Percentiles rank a stretch among this genome's conserved stretches.
phyloP scores from a whole-genome alignment of 2,888 invertebrate species.

The Lasiommata megera region DNA sequence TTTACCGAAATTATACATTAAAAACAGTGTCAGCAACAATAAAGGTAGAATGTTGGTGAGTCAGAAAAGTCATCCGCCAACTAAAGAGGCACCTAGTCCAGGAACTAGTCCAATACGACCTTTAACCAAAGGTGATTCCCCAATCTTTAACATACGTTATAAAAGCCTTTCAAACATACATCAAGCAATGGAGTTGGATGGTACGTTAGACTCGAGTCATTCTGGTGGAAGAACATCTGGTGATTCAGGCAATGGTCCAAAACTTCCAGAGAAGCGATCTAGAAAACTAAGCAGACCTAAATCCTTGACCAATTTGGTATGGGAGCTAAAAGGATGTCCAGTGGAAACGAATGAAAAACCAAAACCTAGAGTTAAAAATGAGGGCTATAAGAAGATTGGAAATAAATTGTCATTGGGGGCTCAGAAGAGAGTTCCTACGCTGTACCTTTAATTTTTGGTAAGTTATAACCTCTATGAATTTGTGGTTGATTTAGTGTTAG shows the following conservation, averaged over 20 bases:
- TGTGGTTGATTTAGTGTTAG: too few relatives aligned
- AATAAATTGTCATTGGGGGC: slow-evolving; percentile 76
- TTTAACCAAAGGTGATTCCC: slow-evolving; percentile 86
- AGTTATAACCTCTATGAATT: slow-evolving; percentile 32
- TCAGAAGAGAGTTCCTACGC: slow-evolving; percentile 80
- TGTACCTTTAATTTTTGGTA: slow-evolving; percentile 77
- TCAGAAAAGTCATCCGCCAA: slow-evolving; percentile 87
- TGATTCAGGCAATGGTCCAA: slow-evolving; percentile 89
- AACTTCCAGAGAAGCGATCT: slow-evolving; percentile 91
- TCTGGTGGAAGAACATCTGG: slow-evolving; percentile 93
- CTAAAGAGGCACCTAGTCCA: slow-evolving; percentile 86
- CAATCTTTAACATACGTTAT: slow-evolving; percentile 88
- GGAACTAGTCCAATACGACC: slow-evolving; percentile 74
- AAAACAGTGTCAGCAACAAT: slow-evolving; percentile 85
- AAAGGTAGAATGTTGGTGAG: slow-evolving; percentile 84
- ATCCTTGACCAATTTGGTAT: slow-evolving; percentile 92
- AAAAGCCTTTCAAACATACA: slow-evolving; percentile 87
- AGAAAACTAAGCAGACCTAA: slow-evolving; percentile 91
- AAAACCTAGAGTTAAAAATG: slow-evolving; percentile 75
- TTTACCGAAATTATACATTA: slow-evolving; percentile 89
- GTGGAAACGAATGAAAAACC: slow-evolving; percentile 69
- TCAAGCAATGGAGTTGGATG: slow-evolving; percentile 88
- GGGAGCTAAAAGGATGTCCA: slow-evolving; percentile 84
- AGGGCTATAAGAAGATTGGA: slow-evolving; percentile 76
- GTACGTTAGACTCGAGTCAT: slow-evolving; percentile 94